Base-by-base conservation (phyloP, 2,888 invertebrate species). In the Drosophila parthenogenetica region DNA sequence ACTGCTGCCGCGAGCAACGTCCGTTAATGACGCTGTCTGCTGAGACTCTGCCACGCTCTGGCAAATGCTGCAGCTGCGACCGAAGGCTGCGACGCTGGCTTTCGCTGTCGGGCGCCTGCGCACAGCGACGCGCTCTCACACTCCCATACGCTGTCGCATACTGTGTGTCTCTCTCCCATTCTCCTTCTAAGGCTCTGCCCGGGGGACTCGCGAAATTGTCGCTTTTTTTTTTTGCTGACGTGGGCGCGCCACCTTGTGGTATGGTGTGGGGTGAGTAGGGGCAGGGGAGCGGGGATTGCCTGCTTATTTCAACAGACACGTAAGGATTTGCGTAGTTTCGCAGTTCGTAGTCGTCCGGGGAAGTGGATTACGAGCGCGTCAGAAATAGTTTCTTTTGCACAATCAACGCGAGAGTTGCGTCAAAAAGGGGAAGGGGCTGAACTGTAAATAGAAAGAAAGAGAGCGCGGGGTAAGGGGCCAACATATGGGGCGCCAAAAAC, bases 141-240 rank as follows among this genome's bases (percentile, higher is more conserved):
- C 7, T 39, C 60, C 11, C 17, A 17, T 10, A 32, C 37, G 10
- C 48, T 7, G 17, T 19, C n/a, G n/a, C n/a, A n/a, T 16, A 11
- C 65, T 45, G 53, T 10, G n/a, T 10, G 14, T 22, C 69, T 42
- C 17, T 14, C 67, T 16, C 55, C 40, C 46, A 32, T 60, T 32
- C 50, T 61, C 70, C 17, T 43, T 35, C 65, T n/a, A 57, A 66
- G 69, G 69, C 81, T 77, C 89, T 89, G 89, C 89, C 89, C 89
- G 82, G 89, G 82, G 88, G 82, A 82, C 62, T 89, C 85, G 89
- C 89, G 77, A 80, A 89, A 77, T 89, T 49, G 73, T 70, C 77
- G 87, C 68, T 16, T 32, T 40, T 42, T 54, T n/a, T n/a, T 49
- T 73, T 68, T 87, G 87, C 87, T 87, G 87, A 77, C 85, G 62